Conservation (phyloP, 2,888 invertebrate genomes). For the Ephialtes manifestator region DNA sequence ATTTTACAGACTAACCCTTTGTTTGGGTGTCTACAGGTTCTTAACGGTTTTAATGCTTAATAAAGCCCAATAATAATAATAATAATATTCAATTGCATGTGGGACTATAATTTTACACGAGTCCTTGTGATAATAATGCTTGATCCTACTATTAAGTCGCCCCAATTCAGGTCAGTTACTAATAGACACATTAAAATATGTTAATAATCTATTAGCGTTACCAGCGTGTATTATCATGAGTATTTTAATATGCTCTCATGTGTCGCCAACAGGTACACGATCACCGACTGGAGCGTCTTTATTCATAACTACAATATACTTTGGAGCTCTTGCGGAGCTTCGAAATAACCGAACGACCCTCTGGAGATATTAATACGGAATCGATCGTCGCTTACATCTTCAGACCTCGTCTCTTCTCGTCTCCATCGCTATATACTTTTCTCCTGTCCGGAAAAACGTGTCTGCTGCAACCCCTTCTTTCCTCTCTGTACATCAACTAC, state of each 20-base stretch:
- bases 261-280: background rate
- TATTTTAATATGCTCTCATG: background rate
- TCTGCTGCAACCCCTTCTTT: constrained; percentile 1
- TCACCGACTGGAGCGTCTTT: background rate
- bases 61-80: too few relatives aligned
- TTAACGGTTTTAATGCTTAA: too few relatives aligned
- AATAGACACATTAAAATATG: background rate
- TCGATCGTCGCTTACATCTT: constrained; percentile 57
- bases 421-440: background rate
- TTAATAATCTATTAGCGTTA: background rate
- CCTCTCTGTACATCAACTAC: background rate
- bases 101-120: background rate
- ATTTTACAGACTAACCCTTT: too few relatives aligned
- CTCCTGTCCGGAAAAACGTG: constrained; percentile 5
- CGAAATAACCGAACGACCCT: constrained; percentile 57
- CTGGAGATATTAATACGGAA: constrained; percentile 60
- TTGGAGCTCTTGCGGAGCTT: constrained; percentile 13
- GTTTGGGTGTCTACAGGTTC: too few relatives aligned
- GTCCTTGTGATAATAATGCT: background rate
- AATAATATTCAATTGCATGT: background rate
- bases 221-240: background rate
- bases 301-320: constrained; percentile 1
- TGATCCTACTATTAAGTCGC: background rate
- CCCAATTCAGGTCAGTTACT: background rate
- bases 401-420: constrained; percentile 25